Base-by-base conservation (phyloP, 2,797 vertebrate species). In the Rhabdomys pumilio region DNA sequence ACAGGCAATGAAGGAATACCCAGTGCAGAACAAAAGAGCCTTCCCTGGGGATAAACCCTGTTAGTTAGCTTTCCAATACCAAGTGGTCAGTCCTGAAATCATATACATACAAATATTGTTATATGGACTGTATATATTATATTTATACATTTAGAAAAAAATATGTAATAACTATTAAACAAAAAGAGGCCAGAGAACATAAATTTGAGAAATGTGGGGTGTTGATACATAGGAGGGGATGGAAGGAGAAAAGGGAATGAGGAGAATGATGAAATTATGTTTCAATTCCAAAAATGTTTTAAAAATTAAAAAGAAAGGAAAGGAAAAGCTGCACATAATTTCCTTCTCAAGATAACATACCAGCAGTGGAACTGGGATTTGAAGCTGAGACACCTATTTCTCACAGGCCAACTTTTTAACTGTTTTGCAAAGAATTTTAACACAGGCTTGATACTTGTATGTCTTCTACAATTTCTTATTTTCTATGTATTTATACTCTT, bases 321-420 rank as follows among this genome's bases (percentile, higher is more conserved):
- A 63, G 9, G 38, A 84, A 47, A 65, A 65, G 47, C 26, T 63
- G 59, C 47, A 65, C 34, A 13, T 29, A 81, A 31, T 26, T 83
- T 87, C 72, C 47, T 92, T 22, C 59, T 34, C 31, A 29, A 67
- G n/a, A 31, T 50, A n/a, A 59, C 15, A 59, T 10, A 31, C 2
- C 13, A 47, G 38, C 47, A 14, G 34, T 22, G 24, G 57, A 29
- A 4, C 29, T 90, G n/a, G 59, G 17, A 61, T 63, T 72, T 17
- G 22, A 41, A 75, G 31, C 20, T 41, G 0, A 7, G 4, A 3
- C 5, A 72, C 14, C 20, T 6, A 0, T 8, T 65, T n/a, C 44
- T 41, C 53, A 44, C 14, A 44, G 2, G 3, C 3, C 17, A 34
- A 9, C 2, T 19, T 94, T 11, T 38, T 59, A 15, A 3, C 72